A percentile compares a stretch with the other conserved stretches of the same genome.
Conservation (phyloP, 2,797 vertebrate genomes). For the Protonibea diacanthus region DNA sequence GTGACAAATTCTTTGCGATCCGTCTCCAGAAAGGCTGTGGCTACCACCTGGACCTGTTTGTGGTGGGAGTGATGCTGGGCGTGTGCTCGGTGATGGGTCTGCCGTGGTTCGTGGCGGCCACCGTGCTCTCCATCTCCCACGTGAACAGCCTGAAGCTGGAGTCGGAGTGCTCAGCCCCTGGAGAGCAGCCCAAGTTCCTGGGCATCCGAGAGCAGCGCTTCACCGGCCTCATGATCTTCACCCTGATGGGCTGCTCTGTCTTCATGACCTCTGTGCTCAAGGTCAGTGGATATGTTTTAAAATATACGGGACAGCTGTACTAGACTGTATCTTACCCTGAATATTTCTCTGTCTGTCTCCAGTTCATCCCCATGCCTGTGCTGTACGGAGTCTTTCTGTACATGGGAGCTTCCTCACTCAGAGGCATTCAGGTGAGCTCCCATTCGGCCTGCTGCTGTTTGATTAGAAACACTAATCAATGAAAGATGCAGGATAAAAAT, state of each 20-base stretch:
- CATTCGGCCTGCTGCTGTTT: neutral
- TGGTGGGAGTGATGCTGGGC: conserved; percentile 97
- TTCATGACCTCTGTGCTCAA: conserved; percentile 98
- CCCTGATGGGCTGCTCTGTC: conserved; percentile 98
- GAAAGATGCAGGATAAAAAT: neutral
- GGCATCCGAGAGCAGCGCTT: conserved; percentile 98
- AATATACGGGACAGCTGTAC: neutral
- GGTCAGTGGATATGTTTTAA: conserved; percentile 79
- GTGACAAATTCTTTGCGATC: neutral
- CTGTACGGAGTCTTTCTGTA: conserved; percentile 99
- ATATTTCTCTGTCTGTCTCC: conserved; percentile 26
- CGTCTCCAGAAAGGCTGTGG: conserved; percentile 94
- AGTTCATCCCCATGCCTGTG: conserved; percentile 99
- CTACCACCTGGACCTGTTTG: conserved; percentile 97
- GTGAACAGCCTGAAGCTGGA: conserved; percentile 99
- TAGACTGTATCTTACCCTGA: neutral
- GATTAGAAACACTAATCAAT: neutral
- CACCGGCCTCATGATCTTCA: conserved; percentile 99
- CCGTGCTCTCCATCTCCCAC: conserved; percentile 98
- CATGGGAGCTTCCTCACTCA: conserved; percentile 98
- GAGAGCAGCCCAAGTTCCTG: conserved; percentile 98
- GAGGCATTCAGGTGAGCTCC: conserved; percentile 94
- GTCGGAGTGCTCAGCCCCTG: conserved; percentile 97
- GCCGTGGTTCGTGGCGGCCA: conserved; percentile 99
- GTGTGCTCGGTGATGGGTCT: conserved; percentile 98